phyloP scores from a whole-genome alignment of 2,797 vertebrate genomes.

The Brotogeris chrysoptera region DNA sequence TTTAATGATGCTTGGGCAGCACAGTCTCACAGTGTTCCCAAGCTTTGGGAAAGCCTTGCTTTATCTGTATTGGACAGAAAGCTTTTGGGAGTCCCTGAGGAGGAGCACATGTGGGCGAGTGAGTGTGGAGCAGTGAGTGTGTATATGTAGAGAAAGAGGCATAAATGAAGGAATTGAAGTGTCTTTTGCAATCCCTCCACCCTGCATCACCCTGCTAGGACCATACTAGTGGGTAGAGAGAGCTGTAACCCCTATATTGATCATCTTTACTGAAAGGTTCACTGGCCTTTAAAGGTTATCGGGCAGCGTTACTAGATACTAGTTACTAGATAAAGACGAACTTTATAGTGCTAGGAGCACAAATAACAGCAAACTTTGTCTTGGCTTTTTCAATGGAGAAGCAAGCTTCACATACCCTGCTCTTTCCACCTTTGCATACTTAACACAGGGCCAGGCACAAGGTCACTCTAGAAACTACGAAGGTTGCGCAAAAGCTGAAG shows the following conservation, averaged over 20 bases:
- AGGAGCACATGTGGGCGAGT: background rate
- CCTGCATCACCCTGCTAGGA: background rate
- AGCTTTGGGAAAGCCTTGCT: background rate
- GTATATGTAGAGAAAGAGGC: fast-evolving
- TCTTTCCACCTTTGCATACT: background rate
- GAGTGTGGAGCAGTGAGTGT: background rate
- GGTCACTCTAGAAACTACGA: background rate
- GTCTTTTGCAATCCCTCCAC: background rate
- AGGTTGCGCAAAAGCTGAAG: background rate
- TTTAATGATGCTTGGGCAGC: background rate
- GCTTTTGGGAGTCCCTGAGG: background rate
- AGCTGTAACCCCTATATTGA: background rate
- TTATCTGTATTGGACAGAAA: background rate
- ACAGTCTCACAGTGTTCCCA: background rate
- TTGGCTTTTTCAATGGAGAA: background rate
- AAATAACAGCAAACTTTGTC: background rate
- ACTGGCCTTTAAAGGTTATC: background rate
- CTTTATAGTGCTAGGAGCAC: background rate
- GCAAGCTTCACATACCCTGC: background rate
- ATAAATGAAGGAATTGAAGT: background rate
- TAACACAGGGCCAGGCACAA: background rate
- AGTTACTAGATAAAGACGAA: background rate
- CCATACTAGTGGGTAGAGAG: background rate
- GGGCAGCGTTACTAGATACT: background rate
- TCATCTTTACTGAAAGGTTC: background rate